phyloP scores from a whole-genome alignment of 2,888 invertebrate genomes.

The Leucophenga maculata region DNA sequence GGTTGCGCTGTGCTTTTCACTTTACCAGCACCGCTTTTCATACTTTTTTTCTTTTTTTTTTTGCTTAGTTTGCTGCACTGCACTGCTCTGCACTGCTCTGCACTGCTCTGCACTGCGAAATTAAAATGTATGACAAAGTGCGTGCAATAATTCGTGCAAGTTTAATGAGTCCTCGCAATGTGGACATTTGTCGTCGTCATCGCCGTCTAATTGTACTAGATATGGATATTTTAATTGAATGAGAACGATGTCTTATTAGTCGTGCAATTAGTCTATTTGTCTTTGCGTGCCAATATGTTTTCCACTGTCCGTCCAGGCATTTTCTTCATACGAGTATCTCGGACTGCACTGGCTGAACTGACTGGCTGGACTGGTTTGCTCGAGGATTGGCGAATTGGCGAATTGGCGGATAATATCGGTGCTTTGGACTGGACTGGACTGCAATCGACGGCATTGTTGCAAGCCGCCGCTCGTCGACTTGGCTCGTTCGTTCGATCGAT shows the following conservation, averaged over 20 bases:
- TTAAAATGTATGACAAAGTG: conserved; percentile 71
- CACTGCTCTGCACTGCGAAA: conserved; percentile 50
- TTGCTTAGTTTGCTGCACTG: background rate
- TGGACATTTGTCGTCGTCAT: conserved; percentile 57
- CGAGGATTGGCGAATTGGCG: too few species aligned
- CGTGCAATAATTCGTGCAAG: conserved; percentile 71
- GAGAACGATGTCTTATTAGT: conserved; percentile 66
- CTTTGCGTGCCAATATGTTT: conserved; percentile 21
- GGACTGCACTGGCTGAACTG: too few species aligned
- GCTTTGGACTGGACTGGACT: too few species aligned
- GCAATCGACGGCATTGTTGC: too few species aligned
- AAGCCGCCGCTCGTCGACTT: background rate
- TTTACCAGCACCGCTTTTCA: too few species aligned
- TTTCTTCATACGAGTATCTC: too few species aligned
- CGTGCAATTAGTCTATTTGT: conserved; percentile 60
- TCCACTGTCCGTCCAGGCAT: background rate
- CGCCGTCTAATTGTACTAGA: conserved; percentile 69
- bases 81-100: conserved; percentile 32
- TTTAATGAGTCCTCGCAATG: conserved; percentile 63
- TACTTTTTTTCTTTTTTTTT: too few species aligned
- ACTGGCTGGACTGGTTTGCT: too few species aligned
- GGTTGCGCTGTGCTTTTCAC: conserved; percentile 28
- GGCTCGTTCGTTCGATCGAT: too few species aligned
- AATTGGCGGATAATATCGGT: too few species aligned
- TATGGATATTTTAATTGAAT: conserved; percentile 70